Percentiles rank a stretch among this genome's conserved stretches.
Evolutionary conservation across 1,140 invertebrate species (phyloP).

Genomic region (Drosophila yakuba): DNA sequence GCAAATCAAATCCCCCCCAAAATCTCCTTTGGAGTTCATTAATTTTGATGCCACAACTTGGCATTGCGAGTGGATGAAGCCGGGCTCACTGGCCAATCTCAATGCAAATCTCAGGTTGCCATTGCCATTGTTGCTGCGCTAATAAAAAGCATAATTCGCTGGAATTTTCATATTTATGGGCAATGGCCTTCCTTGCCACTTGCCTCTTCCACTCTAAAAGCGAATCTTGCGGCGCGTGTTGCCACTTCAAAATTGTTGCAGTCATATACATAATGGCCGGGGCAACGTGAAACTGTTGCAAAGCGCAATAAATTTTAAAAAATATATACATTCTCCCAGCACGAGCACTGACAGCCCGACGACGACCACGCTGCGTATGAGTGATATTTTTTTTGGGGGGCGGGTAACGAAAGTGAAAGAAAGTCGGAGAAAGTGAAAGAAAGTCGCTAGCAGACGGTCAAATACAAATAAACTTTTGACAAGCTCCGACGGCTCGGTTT

Average conservation of each 20-base stretch:
- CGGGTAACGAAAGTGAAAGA: not conserved
- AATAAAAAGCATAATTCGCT: constrained; percentile 63
- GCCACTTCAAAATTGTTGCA: constrained; percentile 46
- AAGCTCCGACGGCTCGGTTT: constrained; percentile 5
- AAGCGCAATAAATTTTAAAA: constrained; percentile 58
- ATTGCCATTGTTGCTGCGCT: constrained; percentile 54
- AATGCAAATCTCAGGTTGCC: constrained; percentile 70
- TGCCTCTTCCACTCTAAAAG: constrained; percentile 3
- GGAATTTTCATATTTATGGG: constrained; percentile 66
- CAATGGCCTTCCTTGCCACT: constrained; percentile 23
- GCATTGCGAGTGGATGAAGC: constrained; percentile 30
- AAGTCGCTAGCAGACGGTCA: constrained; percentile 34
- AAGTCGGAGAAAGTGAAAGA: not conserved
- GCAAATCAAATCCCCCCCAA: not conserved
- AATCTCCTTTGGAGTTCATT: constrained; percentile 65
- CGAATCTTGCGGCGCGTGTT: constrained; percentile 55
- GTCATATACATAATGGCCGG: constrained; percentile 26
- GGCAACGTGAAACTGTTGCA: constrained; percentile 34
- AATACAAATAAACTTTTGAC: constrained; percentile 30
- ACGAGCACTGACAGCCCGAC: constrained; percentile 45
- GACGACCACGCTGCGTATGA: constrained; percentile 40
- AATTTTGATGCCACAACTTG: constrained; percentile 74
- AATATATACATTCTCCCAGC: constrained; percentile 44
- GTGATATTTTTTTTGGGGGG: constrained; percentile 24
- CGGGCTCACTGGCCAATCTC: constrained; percentile 15